Evolutionary conservation across 2,113 vertebrate species (phyloP), one percentile per base, ranked within the genome.

Genomic region (Toxotes chatareus): DNA sequence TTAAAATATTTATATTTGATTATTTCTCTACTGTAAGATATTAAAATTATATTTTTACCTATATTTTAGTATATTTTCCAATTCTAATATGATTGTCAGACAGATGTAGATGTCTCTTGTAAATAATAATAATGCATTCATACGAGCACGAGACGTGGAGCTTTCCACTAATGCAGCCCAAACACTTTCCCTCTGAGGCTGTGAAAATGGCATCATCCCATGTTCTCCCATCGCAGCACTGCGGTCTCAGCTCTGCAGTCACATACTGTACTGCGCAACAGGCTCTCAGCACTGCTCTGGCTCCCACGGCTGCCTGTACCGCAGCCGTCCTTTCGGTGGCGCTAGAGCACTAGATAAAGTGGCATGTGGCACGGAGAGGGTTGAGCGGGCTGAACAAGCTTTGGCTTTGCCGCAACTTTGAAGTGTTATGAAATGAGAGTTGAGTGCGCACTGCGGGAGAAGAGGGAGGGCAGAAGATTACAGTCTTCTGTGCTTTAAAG

Each of bases 361-460:
- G 0, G 34, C 31, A 1, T 27, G 69, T 36, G 63, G 14, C 44
- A 42, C 3, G 42, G 21, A 72, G n/a, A 19, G 59, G 14, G 23
- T 51, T 21, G 68, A 16, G 44, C 49, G 13, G 4, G 27, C 49
- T 47, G 0, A 13, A 23, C 6, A 7, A 14, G 27, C 40, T 59
- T 36, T 55, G 80, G 59, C 14, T 83, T 46, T 91, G 88, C 80
- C 66, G 89, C 88, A 91, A 84, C 83, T 90, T 83, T 60, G 31
- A 40, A 34, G 66, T 73, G 80, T 91, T 89, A 85, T 65, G 87
- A 88, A 85, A 90, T 23, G 40, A 44, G 38, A 70, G 67, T 38
- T 79, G 72, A 27, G 27, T 76, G 77, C 73, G 65, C 88, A 73
- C 38, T 84, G 80, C 83, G 70, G 89, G 17, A 36, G 40, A 14